A percentile compares a stretch with the other conserved stretches of the same genome.
These are phyloP conservation scores for Rhagoletis pomonella DNA, from an alignment of 1,140 invertebrate species.

Conservation along the genomic window DNA sequence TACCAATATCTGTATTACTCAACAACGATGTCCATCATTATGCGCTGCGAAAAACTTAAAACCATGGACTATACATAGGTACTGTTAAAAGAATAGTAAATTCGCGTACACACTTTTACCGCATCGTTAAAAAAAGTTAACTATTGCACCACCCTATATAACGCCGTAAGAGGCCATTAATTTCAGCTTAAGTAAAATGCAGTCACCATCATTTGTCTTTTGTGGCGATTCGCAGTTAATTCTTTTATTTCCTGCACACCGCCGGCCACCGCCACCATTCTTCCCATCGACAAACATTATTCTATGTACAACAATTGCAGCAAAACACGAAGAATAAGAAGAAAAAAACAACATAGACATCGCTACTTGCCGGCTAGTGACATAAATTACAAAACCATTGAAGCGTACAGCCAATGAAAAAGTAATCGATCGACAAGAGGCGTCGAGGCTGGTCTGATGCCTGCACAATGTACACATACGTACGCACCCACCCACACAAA, in stretches of 20 bases:
- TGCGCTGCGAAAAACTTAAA: too few species aligned
- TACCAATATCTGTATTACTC: too few species aligned
- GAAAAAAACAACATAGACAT: background rate
- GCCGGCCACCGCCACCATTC: background rate
- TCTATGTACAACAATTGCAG: background rate
- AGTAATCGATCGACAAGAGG: conserved; percentile 28
- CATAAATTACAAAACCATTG: conserved; percentile 46
- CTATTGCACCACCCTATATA: too few species aligned
- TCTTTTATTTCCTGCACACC: background rate
- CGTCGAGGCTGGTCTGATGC: background rate
- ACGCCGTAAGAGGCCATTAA: conserved; percentile 32
- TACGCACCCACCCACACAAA: background rate
- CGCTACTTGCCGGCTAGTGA: conserved; percentile 6
- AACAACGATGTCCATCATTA: too few species aligned
- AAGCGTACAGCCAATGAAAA: conserved; percentile 43
- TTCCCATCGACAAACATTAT: background rate
- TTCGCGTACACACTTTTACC: too few species aligned
- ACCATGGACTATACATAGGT: too few species aligned
- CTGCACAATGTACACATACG: background rate
- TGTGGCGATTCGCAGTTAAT: conserved; percentile 21
- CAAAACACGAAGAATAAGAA: background rate
- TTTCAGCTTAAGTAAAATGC: conserved; percentile 33
- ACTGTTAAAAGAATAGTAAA: too few species aligned
- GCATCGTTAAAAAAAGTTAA: too few species aligned
- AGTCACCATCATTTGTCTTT: conserved; percentile 34